These are phyloP conservation scores for Catharus fuscescens DNA, from an alignment of 2,113 vertebrate genomes.

Conservation along the genomic window DNA sequence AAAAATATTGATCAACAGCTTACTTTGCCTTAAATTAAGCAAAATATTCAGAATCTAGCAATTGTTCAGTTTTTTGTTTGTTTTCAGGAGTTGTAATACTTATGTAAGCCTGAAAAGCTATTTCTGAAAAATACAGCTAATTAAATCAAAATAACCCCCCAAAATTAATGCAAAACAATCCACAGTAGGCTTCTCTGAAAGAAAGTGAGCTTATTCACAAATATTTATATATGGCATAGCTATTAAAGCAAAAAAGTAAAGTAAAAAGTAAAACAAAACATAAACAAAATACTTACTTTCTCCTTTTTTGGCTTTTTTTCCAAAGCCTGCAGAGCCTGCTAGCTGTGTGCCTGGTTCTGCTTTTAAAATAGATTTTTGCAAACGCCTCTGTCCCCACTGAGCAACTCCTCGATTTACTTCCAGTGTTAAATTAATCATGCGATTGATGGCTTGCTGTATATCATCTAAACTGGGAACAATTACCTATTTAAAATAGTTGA, in stretches of 20 bases:
- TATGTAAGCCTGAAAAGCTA: neutral
- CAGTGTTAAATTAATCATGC: slow-evolving; percentile 75
- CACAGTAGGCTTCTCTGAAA: neutral
- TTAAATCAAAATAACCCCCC: neutral
- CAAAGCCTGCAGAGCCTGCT: neutral
- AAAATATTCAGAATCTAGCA: neutral
- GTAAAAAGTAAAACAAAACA: neutral
- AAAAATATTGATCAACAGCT: neutral
- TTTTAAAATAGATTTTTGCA: slow-evolving; percentile 17
- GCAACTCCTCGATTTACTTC: slow-evolving; percentile 81
- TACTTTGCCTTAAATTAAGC: neutral
- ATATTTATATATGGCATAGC: neutral
- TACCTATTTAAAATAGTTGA: slow-evolving; percentile 68
- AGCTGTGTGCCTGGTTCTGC: neutral
- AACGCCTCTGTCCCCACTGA: slow-evolving; percentile 77
- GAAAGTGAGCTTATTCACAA: neutral
- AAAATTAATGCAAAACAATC: neutral
- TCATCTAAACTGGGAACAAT: slow-evolving; percentile 83
- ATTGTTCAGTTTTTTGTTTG: neutral
- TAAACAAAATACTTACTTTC: slow-evolving; percentile 60
- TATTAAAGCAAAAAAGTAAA: neutral
- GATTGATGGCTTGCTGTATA: slow-evolving; percentile 81
- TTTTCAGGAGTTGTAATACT: neutral
- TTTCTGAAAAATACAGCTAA: neutral
- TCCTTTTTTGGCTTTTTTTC: neutral